A percentile compares a stretch with the other conserved stretches of the same genome.
These are phyloP conservation scores for Cephalopholis sonnerati DNA, from an alignment of 2,113 vertebrate genomes.

Conservation along the genomic window DNA sequence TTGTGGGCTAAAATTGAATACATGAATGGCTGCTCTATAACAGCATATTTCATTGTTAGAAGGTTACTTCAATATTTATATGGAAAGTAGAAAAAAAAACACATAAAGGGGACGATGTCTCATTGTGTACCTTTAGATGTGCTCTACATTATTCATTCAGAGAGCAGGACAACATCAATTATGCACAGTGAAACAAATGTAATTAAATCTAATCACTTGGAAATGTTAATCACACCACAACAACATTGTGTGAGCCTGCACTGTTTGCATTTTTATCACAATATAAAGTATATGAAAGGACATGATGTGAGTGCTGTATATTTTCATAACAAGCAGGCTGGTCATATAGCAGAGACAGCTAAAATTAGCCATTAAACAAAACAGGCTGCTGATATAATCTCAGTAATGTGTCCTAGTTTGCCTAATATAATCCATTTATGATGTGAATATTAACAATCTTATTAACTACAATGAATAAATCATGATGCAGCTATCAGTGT, in stretches of 20 bases:
- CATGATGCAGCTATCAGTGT: neutral
- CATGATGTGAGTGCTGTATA: neutral
- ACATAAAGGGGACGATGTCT: neutral
- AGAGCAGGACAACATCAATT: slow-evolving; percentile 27
- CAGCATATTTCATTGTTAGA: neutral
- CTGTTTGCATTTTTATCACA: neutral
- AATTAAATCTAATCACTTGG: slow-evolving; percentile 34
- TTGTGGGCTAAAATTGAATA: neutral
- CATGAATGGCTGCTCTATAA: neutral
- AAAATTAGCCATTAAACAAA: slow-evolving; percentile 4
- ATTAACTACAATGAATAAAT: neutral
- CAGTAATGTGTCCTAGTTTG: neutral
- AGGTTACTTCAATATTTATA: neutral
- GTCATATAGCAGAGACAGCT: neutral
- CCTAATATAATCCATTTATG: neutral
- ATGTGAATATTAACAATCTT: neutral
- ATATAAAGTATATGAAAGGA: neutral
- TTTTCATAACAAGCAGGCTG: neutral
- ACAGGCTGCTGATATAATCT: neutral
- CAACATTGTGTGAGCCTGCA: neutral
- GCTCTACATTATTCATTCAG: slow-evolving; percentile 11
- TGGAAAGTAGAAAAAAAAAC: neutral
- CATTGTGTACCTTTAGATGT: neutral
- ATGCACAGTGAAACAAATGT: neutral
- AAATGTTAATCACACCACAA: slow-evolving; percentile 17